These are phyloP conservation scores for Cyclina sinensis DNA, from an alignment of 1,140 invertebrate genomes.

Conservation along the genomic window DNA sequence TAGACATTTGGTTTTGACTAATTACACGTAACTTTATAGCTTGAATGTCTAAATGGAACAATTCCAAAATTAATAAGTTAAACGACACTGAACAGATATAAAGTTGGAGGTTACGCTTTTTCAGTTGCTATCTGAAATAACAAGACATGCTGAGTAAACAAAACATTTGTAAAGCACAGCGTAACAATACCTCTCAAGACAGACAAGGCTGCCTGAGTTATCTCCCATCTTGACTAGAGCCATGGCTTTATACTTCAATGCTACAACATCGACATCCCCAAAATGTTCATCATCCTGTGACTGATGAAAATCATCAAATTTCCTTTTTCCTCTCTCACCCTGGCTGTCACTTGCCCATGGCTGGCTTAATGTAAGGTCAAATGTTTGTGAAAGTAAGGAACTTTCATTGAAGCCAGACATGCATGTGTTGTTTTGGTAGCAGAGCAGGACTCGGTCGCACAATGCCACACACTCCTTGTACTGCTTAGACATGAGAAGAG, in stretches of 20 bases:
- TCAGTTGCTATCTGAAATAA: neutral
- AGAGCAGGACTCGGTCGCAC: conserved; percentile 5
- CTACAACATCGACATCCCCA: conserved; percentile 12
- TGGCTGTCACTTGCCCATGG: neutral
- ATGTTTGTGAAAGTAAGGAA: conserved; percentile 13
- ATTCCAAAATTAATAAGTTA: neutral
- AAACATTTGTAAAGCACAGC: neutral
- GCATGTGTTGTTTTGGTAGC: conserved; percentile 37
- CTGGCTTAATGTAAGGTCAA: neutral
- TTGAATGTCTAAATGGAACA: neutral
- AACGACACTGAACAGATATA: neutral
- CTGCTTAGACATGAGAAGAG: neutral
- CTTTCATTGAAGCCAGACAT: neutral
- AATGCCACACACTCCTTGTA: conserved; percentile 30
- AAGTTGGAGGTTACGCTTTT: neutral
- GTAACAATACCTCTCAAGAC: conserved; percentile 18
- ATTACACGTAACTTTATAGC: neutral
- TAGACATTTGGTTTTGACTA: neutral
- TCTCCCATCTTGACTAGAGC: conserved; percentile 30
- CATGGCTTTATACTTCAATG: conserved; percentile 12
- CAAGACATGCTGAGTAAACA: neutral
- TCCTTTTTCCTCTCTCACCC: neutral
- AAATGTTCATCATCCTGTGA: neutral
- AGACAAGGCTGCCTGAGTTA: neutral
- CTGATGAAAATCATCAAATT: neutral